A percentile compares a stretch with the other conserved stretches of the same genome.
Conservation (phyloP, 2,113 vertebrate species). For the Cheirogaleus medius region DNA sequence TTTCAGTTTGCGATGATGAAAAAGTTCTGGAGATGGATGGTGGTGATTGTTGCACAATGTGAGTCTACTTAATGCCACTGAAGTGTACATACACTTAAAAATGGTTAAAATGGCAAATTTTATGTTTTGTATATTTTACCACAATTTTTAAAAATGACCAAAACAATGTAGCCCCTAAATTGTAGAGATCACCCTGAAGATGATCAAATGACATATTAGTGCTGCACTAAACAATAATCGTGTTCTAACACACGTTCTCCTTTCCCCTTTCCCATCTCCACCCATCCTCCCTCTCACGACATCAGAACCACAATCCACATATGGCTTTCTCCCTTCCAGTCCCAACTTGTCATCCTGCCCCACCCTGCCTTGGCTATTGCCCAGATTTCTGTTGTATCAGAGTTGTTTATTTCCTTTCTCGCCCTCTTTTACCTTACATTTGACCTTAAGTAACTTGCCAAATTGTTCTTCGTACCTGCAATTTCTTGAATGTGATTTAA, state of each 20-base stretch:
- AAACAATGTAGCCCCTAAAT: not conserved
- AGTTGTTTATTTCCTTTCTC: slow-evolving; percentile 27
- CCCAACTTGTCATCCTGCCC: not conserved
- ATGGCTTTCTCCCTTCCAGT: not conserved
- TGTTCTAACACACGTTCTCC: not conserved
- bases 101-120: not conserved
- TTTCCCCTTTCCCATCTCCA: not conserved
- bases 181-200: not conserved
- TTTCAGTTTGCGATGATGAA: not conserved
- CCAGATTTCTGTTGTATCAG: not conserved
- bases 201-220: not conserved
- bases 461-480: not conserved
- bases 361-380: not conserved
- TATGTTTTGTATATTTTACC: not conserved
- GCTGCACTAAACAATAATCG: not conserved
- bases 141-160: not conserved
- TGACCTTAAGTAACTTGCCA: slow-evolving; percentile 2
- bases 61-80: not conserved
- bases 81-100: not conserved
- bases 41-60: not conserved
- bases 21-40: not conserved
- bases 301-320: not conserved
- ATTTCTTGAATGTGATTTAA: slow-evolving; percentile 42
- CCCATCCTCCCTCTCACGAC: not conserved
- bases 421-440: slow-evolving; percentile 1